Base-by-base conservation (phyloP, 2,797 vertebrate species). In the Psittacula derbiana region DNA sequence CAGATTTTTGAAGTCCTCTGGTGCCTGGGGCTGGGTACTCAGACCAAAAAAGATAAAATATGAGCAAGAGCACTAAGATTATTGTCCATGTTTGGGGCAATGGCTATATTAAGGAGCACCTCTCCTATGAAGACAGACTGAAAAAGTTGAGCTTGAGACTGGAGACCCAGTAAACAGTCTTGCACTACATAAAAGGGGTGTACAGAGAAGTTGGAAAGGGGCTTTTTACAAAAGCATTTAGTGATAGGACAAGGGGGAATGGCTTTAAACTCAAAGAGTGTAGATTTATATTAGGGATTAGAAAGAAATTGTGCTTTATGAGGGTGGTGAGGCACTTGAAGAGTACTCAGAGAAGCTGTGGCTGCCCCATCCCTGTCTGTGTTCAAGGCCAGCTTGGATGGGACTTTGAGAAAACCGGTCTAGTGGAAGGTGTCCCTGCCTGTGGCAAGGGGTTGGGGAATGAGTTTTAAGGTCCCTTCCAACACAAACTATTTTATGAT, bases 61-160 rank as follows among this genome's bases (percentile, higher is more conserved):
- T 3, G 19, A 78, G 4, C 8, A 86, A 58, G 24, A 47, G 18
- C 20, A 19, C 38, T 60, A 21, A 44, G 52, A 28, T 53, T 12
- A 38, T 13, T 58, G 23, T 11, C 52, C 9, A 13, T 1, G 0
- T 8, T 53, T 31, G 6, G 44, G 6, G 4, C 12, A 21, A 64
- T 12, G 9, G 44, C 41, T 33, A 3, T 78, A 24, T 33, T 67
- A 57, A 80, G 23, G 36, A 74, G 14, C 55, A 24, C 23, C 10
- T 36, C 23, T 58, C 23, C 23, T 58, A 36, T 24, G 55, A 36
- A 58, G n/a, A 36, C 55, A 36, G n/a, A 15, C n/a, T 58, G 55
- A 57, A 33, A 58, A 7, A 58, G 21, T 16, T 36, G 21, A 33
- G n/a, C 21, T 58, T 36, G 55, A 58, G 14, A 15, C 55, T 36